These are phyloP conservation scores for Phrynosoma platyrhinos DNA, from an alignment of 2,113 vertebrate genomes.

Conservation along the genomic window DNA sequence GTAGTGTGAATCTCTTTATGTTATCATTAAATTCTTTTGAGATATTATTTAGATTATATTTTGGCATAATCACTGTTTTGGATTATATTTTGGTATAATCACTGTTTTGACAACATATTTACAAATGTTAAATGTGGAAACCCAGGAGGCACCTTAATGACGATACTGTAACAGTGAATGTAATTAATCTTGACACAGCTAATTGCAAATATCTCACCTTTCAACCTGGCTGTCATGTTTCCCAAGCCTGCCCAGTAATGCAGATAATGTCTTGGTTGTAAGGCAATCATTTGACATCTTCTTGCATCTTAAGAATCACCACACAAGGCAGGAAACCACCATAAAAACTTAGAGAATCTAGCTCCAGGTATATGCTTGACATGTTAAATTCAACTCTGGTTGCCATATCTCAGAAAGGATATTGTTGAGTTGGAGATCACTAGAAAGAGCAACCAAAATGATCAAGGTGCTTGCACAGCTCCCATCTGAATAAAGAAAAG, in stretches of 20 bases:
- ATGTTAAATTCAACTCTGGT: not conserved
- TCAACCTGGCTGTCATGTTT: not conserved
- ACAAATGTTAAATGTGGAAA: slow-evolving; percentile 5
- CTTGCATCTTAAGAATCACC: not conserved
- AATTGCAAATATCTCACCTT: slow-evolving; percentile 32
- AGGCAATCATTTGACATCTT: not conserved
- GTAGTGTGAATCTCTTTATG: too few relatives aligned
- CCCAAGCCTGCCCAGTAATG: not conserved
- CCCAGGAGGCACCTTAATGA: not conserved
- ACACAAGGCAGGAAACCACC: not conserved
- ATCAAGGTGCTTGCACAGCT: not conserved
- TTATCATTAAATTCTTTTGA: too few relatives aligned
- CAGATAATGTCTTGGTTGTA: slow-evolving; percentile 10
- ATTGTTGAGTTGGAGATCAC: not conserved
- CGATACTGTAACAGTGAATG: slow-evolving; percentile 3
- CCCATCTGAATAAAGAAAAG: not conserved
- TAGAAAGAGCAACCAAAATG: not conserved
- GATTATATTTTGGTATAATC: too few relatives aligned
- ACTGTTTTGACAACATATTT: slow-evolving; percentile 2
- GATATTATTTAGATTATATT: too few relatives aligned
- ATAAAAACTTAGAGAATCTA: not conserved
- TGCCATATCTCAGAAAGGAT: not conserved
- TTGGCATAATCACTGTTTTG: too few relatives aligned
- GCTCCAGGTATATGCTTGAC: not conserved
- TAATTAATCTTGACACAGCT: slow-evolving; percentile 33